Evolutionary conservation across 1,140 invertebrate genomes (phyloP).

Genomic region (Neodiprion lecontei): DNA sequence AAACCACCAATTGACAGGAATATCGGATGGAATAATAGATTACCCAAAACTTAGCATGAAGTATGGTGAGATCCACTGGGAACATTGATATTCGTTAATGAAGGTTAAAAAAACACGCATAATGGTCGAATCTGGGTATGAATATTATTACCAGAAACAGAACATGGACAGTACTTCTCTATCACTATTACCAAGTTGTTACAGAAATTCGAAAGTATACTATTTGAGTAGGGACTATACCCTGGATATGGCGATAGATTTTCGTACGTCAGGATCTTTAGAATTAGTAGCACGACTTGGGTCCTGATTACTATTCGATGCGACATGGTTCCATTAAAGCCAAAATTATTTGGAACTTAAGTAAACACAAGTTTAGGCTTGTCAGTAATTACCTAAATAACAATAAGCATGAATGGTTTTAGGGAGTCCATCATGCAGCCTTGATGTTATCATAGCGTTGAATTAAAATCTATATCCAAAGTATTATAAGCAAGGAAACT

Average conservation of each 20-base stretch:
- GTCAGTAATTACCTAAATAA: background rate
- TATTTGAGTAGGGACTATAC: background rate
- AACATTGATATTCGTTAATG: background rate
- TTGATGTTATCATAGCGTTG: constrained; percentile 5
- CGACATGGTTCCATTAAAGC: background rate
- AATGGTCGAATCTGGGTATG: background rate
- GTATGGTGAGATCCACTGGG: background rate
- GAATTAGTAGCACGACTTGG: background rate
- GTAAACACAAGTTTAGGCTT: background rate
- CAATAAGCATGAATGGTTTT: background rate
- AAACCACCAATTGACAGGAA: background rate
- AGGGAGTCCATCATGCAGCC: background rate
- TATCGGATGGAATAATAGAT: background rate
- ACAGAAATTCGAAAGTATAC: no score
- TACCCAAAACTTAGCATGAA: background rate
- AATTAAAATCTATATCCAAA: background rate
- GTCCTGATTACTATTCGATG: background rate
- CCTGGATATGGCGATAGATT: background rate
- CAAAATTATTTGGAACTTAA: background rate
- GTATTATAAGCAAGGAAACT: background rate
- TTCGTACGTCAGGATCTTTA: background rate
- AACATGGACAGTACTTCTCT: background rate
- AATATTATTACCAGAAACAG: background rate
- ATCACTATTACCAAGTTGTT: no score
- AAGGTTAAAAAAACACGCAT: background rate